Conservation (phyloP, 1,140 invertebrate species). For the Monochamus saltuarius region DNA sequence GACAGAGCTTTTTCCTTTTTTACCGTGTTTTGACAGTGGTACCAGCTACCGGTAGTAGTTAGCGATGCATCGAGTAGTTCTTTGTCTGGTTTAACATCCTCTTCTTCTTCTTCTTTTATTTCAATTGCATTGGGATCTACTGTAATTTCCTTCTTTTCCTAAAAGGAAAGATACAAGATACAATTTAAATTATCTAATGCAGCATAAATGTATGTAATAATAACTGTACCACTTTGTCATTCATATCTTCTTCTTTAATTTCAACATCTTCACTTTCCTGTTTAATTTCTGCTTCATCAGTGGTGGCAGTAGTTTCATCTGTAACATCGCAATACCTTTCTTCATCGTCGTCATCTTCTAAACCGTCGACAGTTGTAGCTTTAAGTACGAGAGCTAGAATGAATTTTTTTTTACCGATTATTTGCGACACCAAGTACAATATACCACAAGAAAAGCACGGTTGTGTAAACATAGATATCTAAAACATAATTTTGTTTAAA, state of each 20-base stretch:
- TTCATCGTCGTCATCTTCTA: slow-evolving; percentile 48
- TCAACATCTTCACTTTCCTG: slow-evolving; percentile 26
- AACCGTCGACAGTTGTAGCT: slow-evolving; percentile 15
- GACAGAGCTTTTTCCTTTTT: slow-evolving; percentile 32
- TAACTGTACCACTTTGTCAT: not conserved
- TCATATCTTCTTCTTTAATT: slow-evolving; percentile 10
- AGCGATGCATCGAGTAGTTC: slow-evolving; percentile 17
- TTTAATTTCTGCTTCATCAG: slow-evolving; percentile 19
- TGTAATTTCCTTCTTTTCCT: not conserved
- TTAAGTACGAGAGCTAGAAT: slow-evolving; percentile 40
- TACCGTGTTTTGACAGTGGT: slow-evolving; percentile 29
- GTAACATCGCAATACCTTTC: slow-evolving; percentile 59
- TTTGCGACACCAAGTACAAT: slow-evolving; percentile 78
- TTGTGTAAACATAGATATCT: slow-evolving; percentile 57
- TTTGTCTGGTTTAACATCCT: slow-evolving; percentile 32
- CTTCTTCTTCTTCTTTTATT: slow-evolving; percentile 30
- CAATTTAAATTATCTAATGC: not conserved
- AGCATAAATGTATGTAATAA: not conserved
- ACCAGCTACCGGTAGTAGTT: slow-evolving; percentile 33
- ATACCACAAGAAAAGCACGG: slow-evolving; percentile 71
- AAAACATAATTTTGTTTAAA: slow-evolving; percentile 21
- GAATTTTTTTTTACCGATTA: slow-evolving; percentile 50
- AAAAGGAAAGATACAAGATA: not conserved
- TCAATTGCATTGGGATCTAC: slow-evolving; percentile 14
- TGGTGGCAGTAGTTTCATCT: slow-evolving; percentile 22